Percentiles rank a stretch among this genome's conserved stretches.
Conservation (phyloP, 1,140 invertebrate species). For the Caenorhabditis tropicalis region DNA sequence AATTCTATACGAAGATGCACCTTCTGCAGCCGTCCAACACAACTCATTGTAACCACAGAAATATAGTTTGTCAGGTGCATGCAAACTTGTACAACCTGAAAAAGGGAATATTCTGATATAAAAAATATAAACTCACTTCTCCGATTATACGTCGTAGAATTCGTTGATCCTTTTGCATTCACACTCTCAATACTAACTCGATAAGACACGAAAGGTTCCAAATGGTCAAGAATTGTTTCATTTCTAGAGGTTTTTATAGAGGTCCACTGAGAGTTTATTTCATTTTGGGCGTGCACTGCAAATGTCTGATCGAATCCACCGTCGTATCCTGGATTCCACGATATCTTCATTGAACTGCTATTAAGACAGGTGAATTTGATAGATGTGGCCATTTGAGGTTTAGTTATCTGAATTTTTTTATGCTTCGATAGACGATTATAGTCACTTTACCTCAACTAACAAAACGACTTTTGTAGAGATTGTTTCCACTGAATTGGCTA, state of each 20-base stretch:
- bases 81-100: slow-evolving; percentile 53
- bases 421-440: neutral
- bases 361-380: slow-evolving; percentile 56
- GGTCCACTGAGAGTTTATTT: neutral
- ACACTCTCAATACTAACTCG: slow-evolving; percentile 58
- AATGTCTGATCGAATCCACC: slow-evolving; percentile 44
- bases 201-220: slow-evolving; percentile 58
- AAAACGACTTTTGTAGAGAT: slow-evolving; percentile 53
- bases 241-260: slow-evolving; percentile 23
- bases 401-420: slow-evolving; percentile 55
- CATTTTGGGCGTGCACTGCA: slow-evolving; percentile 1
- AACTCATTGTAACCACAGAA: slow-evolving; percentile 45
- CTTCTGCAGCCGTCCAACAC: slow-evolving; percentile 59
- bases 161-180: slow-evolving; percentile 55
- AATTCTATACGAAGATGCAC: slow-evolving; percentile 61
- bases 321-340: slow-evolving; percentile 58
- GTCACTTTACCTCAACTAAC: slow-evolving; percentile 48
- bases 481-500: slow-evolving; percentile 65
- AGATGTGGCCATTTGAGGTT: slow-evolving; percentile 59
- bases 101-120: neutral
- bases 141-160: slow-evolving; percentile 57
- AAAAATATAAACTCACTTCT: slow-evolving; percentile 50
- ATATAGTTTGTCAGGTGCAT: slow-evolving; percentile 38
- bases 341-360: slow-evolving; percentile 55
- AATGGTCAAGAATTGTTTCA: slow-evolving; percentile 39